These are phyloP conservation scores for Rhamnusium bicolor DNA, from an alignment of 2,888 invertebrate species.

Conservation along the genomic window DNA sequence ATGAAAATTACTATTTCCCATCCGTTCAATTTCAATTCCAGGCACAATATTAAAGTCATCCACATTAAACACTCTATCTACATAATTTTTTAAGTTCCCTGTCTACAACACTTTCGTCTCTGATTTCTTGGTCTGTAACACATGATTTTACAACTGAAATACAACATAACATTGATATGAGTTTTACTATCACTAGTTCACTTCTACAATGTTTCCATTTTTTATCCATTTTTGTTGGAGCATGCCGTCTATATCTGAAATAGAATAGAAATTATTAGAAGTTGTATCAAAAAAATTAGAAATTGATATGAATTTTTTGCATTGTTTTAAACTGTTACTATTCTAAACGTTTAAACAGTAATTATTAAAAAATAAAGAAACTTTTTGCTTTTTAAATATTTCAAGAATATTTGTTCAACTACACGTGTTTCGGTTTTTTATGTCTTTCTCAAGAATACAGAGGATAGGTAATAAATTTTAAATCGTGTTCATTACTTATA, in stretches of 20 bases:
- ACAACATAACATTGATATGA: slow-evolving; percentile 54
- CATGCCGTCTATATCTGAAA: slow-evolving; percentile 24
- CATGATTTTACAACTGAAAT: slow-evolving; percentile 51
- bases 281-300: too few relatives aligned
- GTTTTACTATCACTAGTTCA: slow-evolving; percentile 54
- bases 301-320: too few relatives aligned
- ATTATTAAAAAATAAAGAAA: too few relatives aligned
- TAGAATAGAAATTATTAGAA: slow-evolving; percentile 12
- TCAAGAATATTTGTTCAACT: too few relatives aligned
- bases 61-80: slow-evolving; percentile 75
- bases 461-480: too few relatives aligned
- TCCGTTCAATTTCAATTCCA: slow-evolving; percentile 73
- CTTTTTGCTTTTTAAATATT: too few relatives aligned
- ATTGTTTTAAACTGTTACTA: too few relatives aligned
- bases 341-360: too few relatives aligned
- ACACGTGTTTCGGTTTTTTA: too few relatives aligned
- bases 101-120: slow-evolving; percentile 68
- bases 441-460: too few relatives aligned
- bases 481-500: too few relatives aligned
- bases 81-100: slow-evolving; percentile 73
- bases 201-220: slow-evolving; percentile 59
- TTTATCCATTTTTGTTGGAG: slow-evolving; percentile 53
- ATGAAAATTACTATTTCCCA: slow-evolving; percentile 43
- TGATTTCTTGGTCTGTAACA: slow-evolving; percentile 43
- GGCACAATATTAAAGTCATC: slow-evolving; percentile 76